Evolutionary conservation across 2,113 vertebrate genomes (phyloP).

Genomic region (Nothoprocta pentlandii): DNA sequence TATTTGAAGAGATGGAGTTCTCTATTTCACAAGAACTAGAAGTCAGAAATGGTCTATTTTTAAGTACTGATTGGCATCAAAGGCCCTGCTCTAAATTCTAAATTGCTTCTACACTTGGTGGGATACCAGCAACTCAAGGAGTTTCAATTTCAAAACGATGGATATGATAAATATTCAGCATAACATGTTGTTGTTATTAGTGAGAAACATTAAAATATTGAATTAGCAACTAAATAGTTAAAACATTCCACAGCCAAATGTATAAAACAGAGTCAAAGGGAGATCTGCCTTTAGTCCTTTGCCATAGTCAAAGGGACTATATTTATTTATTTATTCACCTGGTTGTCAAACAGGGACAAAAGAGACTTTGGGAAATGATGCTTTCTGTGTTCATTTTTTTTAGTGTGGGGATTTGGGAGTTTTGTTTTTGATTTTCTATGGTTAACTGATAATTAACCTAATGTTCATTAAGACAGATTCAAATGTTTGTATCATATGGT

Average conservation of each 20-base stretch:
- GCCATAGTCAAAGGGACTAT: not conserved
- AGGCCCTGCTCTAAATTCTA: not conserved
- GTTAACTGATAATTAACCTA: conserved; percentile 5
- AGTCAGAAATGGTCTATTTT: not conserved
- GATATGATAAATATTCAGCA: not conserved
- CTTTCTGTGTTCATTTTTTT: not conserved
- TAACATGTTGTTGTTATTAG: not conserved
- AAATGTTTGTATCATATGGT: not conserved
- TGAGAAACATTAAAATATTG: not conserved
- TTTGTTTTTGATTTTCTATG: not conserved
- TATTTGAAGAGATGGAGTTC: not conserved
- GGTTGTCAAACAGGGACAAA: not conserved
- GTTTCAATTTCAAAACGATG: conserved; percentile 9
- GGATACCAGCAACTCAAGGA: not conserved
- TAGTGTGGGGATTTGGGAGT: not conserved
- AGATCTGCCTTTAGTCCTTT: too few relatives aligned
- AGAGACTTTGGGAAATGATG: not conserved
- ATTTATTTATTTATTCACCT: not conserved
- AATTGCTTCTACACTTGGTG: not conserved
- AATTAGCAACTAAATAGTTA: not conserved
- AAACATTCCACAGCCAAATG: not conserved
- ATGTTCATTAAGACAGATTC: not conserved
- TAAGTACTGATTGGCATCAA: not conserved
- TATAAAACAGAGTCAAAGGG: not conserved
- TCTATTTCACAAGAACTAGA: not conserved